Conservation (phyloP, 2,113 vertebrate species). For the Cercopithecus mona region DNA sequence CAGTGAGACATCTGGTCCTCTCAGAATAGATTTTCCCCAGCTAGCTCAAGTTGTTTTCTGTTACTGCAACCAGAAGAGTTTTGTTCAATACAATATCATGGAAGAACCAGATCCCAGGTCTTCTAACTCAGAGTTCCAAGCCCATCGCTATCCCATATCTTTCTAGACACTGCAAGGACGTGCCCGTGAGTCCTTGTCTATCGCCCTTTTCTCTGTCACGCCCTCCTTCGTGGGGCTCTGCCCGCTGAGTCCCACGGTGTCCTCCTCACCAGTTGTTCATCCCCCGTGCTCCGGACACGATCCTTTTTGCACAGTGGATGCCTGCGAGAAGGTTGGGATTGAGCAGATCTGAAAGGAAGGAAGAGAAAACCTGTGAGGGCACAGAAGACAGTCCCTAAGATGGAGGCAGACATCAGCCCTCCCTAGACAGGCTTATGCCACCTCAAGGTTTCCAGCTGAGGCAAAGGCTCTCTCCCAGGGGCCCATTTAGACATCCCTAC, state of each 20-base stretch:
- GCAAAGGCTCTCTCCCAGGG: not conserved
- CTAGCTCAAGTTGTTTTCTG: not conserved
- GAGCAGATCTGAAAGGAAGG: conserved; percentile 62
- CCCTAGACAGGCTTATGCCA: not conserved
- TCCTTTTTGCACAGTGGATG: conserved; percentile 68
- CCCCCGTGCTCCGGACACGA: conserved; percentile 31
- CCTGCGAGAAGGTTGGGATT: conserved; percentile 19
- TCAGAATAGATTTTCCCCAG: not conserved
- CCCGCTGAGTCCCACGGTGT: not conserved
- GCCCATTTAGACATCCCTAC: not conserved
- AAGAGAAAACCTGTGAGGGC: not conserved
- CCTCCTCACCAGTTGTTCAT: conserved; percentile 72
- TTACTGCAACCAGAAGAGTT: not conserved
- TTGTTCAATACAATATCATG: not conserved
- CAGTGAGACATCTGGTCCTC: not conserved
- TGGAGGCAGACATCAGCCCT: not conserved
- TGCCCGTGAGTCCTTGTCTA: not conserved
- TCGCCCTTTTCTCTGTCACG: not conserved
- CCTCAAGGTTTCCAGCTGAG: not conserved
- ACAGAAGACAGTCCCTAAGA: not conserved
- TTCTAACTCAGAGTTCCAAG: not conserved
- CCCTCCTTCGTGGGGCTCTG: not conserved
- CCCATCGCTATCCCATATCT: not conserved
- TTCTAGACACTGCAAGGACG: not conserved
- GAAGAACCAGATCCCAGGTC: not conserved